These are phyloP conservation scores for Antennarius maculatus DNA, from an alignment of 2,797 vertebrate species.

Conservation along the genomic window DNA sequence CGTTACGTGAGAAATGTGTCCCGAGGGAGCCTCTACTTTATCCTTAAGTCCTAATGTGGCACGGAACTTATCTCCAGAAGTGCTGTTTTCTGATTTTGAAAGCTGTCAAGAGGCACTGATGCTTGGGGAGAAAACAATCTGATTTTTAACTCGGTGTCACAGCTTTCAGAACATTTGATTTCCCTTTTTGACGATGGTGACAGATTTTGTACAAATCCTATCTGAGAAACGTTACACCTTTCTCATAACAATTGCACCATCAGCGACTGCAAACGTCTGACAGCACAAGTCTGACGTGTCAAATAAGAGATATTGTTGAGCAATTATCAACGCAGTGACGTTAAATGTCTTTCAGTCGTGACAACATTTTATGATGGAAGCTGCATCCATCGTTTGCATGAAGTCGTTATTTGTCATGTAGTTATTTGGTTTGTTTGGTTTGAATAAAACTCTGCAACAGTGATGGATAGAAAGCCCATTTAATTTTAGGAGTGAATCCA, in stretches of 20 bases:
- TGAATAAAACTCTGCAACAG: no score
- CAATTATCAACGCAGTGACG: not conserved
- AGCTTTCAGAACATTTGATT: conserved; percentile 14
- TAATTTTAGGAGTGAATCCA: no score
- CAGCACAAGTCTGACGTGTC: conserved; percentile 13
- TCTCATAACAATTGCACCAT: not conserved
- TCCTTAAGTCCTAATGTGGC: conserved; percentile 22
- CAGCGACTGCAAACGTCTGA: not conserved
- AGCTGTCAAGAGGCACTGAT: conserved; percentile 4
- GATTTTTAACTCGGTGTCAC: not conserved
- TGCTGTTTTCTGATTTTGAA: conserved; percentile 20
- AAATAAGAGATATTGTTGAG: conserved; percentile 8
- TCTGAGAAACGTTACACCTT: conserved; percentile 6
- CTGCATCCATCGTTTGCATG: no score
- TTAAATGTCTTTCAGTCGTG: not conserved
- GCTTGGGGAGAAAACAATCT: conserved; percentile 3
- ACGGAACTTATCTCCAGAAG: conserved; percentile 21
- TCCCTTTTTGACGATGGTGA: conserved; percentile 13
- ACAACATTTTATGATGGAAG: no score
- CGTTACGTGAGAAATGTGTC: conserved; percentile 44
- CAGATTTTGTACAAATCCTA: not conserved
- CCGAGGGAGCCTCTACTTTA: conserved; percentile 21
- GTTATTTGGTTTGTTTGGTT: no score
- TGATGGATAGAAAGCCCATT: no score
- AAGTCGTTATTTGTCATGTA: no score